Evolutionary conservation across 2,113 vertebrate species (phyloP).

Genomic region (Probosciger aterrimus): DNA sequence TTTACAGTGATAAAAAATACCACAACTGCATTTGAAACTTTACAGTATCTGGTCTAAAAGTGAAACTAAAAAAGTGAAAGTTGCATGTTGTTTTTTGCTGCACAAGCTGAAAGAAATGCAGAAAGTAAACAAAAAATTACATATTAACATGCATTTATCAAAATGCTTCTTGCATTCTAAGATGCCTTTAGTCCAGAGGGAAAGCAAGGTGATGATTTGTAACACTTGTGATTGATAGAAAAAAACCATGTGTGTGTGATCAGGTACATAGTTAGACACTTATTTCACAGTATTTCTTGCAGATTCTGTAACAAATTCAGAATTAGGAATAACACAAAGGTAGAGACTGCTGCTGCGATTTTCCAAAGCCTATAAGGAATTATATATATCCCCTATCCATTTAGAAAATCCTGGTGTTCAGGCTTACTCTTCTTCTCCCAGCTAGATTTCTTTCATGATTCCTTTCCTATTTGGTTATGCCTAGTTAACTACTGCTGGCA

Average conservation of each 20-base stretch:
- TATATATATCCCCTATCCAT: neutral
- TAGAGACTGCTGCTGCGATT: neutral
- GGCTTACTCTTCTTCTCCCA: neutral
- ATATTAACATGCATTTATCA: neutral
- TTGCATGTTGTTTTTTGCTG: slow-evolving; percentile 27
- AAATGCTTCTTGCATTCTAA: neutral
- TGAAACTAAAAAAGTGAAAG: slow-evolving; percentile 68
- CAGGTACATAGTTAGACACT: neutral
- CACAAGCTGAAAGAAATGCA: slow-evolving; percentile 9
- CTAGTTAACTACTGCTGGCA: neutral
- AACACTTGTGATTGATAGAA: neutral
- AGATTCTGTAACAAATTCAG: neutral
- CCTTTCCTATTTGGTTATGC: neutral
- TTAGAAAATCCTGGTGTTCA: neutral
- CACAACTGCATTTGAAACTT: slow-evolving; percentile 40
- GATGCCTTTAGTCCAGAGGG: neutral
- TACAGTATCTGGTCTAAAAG: slow-evolving; percentile 49
- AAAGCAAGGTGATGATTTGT: neutral
- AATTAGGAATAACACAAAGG: slow-evolving; percentile 8
- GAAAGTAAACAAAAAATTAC: slow-evolving; percentile 40
- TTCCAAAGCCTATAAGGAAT: neutral
- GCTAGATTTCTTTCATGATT: neutral
- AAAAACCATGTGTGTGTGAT: fast-evolving
- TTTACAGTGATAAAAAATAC: slow-evolving; percentile 28
- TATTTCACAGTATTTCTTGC: neutral